A percentile compares a stretch with the other conserved stretches of the same genome.
Evolutionary conservation across 2,888 invertebrate genomes (phyloP).

Genomic region (Willowsia nigromaculata): DNA sequence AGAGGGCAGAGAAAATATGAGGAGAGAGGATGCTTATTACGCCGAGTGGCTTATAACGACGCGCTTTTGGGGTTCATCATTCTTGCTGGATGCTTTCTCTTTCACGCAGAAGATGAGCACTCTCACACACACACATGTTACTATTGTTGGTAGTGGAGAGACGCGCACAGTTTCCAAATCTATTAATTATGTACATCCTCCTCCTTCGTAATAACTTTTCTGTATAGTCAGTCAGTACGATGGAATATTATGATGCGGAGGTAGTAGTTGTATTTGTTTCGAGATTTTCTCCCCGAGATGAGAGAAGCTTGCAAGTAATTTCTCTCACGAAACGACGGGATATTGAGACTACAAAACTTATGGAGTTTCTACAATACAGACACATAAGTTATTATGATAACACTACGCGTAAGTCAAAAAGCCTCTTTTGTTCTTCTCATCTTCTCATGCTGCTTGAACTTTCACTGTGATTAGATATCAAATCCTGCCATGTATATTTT

Average conservation of each 20-base stretch:
- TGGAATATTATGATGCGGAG: too few relatives aligned
- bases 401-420: not conserved
- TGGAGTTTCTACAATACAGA: too few relatives aligned
- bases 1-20: not conserved
- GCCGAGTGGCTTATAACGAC: not conserved
- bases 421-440: not conserved
- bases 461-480: not conserved
- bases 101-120: not conserved
- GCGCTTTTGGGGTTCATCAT: constrained; percentile 8
- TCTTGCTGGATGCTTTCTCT: not conserved
- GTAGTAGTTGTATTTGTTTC: not conserved
- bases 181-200: constrained; percentile 64
- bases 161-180: not conserved
- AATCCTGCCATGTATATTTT: not conserved
- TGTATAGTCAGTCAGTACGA: too few relatives aligned
- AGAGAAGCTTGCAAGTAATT: not conserved
- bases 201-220: constrained; percentile 36
- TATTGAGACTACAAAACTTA: too few relatives aligned
- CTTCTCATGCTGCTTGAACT: not conserved
- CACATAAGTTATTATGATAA: not conserved
- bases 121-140: too few relatives aligned
- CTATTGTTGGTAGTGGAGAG: too few relatives aligned
- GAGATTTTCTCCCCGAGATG: not conserved
- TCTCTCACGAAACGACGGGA: not conserved
- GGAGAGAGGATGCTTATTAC: not conserved